Conservation (phyloP, 2,113 vertebrate species). For the Leptosomus discolor region DNA sequence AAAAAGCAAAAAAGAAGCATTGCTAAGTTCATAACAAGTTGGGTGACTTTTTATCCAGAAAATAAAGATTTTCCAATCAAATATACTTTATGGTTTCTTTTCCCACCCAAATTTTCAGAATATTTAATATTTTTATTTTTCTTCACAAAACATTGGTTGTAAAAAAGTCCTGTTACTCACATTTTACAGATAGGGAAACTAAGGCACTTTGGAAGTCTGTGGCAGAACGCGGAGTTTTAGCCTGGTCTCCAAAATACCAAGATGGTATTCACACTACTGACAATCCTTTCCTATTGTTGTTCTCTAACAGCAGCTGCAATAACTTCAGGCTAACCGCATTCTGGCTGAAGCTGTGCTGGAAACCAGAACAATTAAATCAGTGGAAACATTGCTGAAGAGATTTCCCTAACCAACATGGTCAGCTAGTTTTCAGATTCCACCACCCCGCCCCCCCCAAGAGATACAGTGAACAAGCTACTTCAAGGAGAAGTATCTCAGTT, state of each 20-base stretch:
- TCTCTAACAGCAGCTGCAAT: background rate
- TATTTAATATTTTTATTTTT: background rate
- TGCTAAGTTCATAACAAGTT: background rate
- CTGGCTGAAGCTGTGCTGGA: background rate
- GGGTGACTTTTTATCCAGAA: background rate
- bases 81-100: background rate
- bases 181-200: background rate
- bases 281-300: background rate
- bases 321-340: background rate
- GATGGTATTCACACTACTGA: background rate
- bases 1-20: background rate
- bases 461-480: background rate
- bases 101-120: background rate
- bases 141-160: background rate
- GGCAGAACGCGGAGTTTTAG: background rate
- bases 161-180: background rate
- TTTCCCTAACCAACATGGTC: background rate
- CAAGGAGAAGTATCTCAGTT: background rate
- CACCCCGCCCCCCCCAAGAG: background rate
- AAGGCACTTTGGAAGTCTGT: background rate
- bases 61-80: background rate
- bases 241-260: background rate
- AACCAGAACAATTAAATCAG: background rate
- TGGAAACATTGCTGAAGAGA: background rate
- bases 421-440: background rate